Evolutionary conservation across 2,797 vertebrate species (phyloP).

Genomic region (Acridotheres tristis): DNA sequence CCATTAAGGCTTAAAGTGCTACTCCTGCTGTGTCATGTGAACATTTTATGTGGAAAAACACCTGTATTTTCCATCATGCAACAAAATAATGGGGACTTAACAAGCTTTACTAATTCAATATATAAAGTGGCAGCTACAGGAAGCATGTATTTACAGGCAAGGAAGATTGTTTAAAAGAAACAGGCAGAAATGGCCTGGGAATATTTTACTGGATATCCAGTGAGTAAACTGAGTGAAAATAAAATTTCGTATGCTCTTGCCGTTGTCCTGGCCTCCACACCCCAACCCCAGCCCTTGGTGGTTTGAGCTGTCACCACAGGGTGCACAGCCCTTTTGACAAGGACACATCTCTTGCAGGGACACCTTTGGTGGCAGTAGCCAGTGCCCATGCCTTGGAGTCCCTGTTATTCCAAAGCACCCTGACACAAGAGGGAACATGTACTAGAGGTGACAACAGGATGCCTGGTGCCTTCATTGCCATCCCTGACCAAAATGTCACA

Average conservation of each 20-base stretch:
- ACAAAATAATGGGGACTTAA: constrained; percentile 27
- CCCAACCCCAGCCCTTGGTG: not conserved
- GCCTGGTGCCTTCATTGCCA: accelerated
- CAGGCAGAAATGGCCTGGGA: not conserved
- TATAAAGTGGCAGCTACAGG: not conserved
- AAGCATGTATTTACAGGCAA: not conserved
- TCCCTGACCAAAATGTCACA: not conserved
- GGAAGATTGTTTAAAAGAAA: not conserved
- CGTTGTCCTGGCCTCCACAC: not conserved
- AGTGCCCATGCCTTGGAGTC: accelerated
- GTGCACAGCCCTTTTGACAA: not conserved
- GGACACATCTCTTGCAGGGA: not conserved
- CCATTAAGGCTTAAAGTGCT: constrained; percentile 27
- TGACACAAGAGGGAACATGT: not conserved
- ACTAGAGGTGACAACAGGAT: not conserved
- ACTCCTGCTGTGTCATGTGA: constrained; percentile 24
- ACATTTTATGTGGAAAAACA: constrained; percentile 37
- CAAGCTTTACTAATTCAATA: not conserved
- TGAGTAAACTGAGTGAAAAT: not conserved
- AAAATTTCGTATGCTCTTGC: not conserved
- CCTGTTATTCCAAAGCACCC: not conserved
- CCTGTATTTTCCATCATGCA: constrained; percentile 22
- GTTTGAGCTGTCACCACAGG: not conserved
- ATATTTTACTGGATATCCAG: not conserved
- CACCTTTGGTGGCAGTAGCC: not conserved